phyloP scores from a whole-genome alignment of 2,797 vertebrate genomes.

The Xerus rutilus region DNA sequence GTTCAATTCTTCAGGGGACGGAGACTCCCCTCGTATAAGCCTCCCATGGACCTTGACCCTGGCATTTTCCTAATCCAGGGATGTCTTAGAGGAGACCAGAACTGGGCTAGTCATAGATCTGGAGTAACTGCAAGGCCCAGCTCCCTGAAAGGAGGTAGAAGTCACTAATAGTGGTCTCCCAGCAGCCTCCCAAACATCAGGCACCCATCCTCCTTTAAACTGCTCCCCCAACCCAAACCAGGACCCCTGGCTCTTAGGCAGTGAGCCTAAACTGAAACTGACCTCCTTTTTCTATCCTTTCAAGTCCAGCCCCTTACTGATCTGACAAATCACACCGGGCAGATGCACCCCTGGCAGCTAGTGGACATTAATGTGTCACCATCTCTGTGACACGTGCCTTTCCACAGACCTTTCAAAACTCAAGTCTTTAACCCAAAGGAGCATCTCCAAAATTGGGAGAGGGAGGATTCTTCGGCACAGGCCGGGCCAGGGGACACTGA shows the following conservation, averaged over 20 bases:
- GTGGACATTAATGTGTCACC: constrained; percentile 65
- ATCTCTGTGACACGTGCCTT: constrained; percentile 25
- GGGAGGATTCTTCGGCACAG: not conserved
- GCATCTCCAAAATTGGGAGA: not conserved
- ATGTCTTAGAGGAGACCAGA: not conserved
- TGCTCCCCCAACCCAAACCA: not conserved
- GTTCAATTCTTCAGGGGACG: not conserved
- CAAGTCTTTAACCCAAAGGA: constrained; percentile 12
- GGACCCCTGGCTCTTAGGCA: not conserved
- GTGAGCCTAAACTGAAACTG: not conserved
- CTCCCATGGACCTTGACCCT: not conserved
- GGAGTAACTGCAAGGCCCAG: not conserved
- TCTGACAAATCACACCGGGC: constrained; percentile 67
- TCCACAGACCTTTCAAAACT: constrained; percentile 37
- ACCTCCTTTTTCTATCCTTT: constrained; percentile 54
- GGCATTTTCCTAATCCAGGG: not conserved
- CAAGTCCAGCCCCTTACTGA: constrained; percentile 47
- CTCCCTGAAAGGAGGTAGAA: not conserved
- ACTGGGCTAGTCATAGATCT: not conserved
- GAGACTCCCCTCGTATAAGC: not conserved
- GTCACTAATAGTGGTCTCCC: not conserved
- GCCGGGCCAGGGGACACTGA: not conserved
- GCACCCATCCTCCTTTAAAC: not conserved
- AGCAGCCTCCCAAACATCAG: not conserved
- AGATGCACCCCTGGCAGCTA: constrained; percentile 54